Evolutionary conservation across 23 tunicate genomes (phyloP).

Genomic region (Clavelina lepadiformis): DNA sequence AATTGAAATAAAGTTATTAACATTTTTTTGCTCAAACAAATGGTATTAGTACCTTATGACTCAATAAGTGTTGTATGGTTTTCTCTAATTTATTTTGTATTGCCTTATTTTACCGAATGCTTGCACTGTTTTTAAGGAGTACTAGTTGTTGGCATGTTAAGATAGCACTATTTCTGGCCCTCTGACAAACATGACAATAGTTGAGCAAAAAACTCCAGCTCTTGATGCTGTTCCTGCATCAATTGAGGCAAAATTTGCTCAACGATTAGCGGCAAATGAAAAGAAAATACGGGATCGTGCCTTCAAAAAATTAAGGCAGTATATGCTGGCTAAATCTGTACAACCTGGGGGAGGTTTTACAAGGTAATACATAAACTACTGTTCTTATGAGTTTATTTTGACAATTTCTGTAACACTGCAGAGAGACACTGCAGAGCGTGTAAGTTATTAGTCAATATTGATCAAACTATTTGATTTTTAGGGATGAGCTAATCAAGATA

Average conservation of each 20-base stretch:
- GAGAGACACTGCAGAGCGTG: no score
- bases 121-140: no score
- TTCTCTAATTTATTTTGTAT: no score
- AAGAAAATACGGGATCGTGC: slow-evolving; percentile 59
- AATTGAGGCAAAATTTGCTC: slow-evolving; percentile 67
- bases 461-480: slow-evolving; percentile 5
- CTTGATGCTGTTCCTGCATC: not conserved
- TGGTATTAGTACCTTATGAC: no score
- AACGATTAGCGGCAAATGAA: slow-evolving; percentile 82
- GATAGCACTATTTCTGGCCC: no score
- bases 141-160: no score
- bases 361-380: slow-evolving; percentile 20
- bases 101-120: no score
- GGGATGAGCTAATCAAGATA: slow-evolving; percentile 53
- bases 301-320: slow-evolving; percentile 51
- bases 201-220: not conserved
- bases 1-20: no score
- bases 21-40: no score
- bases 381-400: not conserved
- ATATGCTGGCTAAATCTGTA: slow-evolving; percentile 33
- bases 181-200: no score
- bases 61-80: no score
- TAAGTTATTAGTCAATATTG: not conserved
- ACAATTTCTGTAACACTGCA: no score
- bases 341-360: slow-evolving; percentile 56